Evolutionary conservation across 2,113 vertebrate species (phyloP).

Genomic region (Chaenogobius annularis): DNA sequence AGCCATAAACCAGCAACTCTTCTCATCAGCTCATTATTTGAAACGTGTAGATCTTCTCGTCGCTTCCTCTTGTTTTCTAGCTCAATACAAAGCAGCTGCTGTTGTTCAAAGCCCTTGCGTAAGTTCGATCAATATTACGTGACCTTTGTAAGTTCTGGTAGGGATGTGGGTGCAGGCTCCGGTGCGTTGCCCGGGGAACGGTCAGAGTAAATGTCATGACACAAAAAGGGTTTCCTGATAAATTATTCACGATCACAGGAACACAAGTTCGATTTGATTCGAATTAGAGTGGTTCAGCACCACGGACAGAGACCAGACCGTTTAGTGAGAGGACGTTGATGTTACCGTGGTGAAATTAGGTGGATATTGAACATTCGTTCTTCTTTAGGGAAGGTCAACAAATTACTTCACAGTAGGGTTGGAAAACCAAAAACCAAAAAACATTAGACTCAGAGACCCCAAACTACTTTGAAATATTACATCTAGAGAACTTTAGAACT

Average conservation of each 20-base stretch:
- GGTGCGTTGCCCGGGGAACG: constrained; percentile 50
- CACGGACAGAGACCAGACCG: constrained; percentile 6
- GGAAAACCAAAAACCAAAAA: no score
- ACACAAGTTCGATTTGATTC: constrained; percentile 10
- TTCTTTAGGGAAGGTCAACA: no score
- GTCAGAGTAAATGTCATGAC: constrained; percentile 71
- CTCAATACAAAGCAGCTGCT: not conserved
- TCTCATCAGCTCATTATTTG: not conserved
- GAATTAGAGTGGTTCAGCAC: constrained; percentile 1
- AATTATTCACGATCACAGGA: constrained; percentile 63
- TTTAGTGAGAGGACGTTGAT: not conserved
- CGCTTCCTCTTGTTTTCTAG: not conserved
- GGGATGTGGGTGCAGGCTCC: constrained; percentile 49
- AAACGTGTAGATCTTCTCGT: not conserved
- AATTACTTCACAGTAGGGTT: no score
- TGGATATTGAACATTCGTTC: no score
- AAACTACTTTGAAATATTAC: no score
- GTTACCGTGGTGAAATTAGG: no score
- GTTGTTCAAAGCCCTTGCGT: constrained; percentile 2
- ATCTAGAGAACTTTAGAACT: no score
- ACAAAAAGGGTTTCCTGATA: constrained; percentile 32
- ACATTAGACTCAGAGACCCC: no score
- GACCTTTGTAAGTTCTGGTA: constrained; percentile 64
- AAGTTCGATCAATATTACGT: constrained; percentile 60
- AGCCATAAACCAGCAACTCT: not conserved